phyloP scores from a whole-genome alignment of 2,888 invertebrate species.

The Morpho deidamia region DNA sequence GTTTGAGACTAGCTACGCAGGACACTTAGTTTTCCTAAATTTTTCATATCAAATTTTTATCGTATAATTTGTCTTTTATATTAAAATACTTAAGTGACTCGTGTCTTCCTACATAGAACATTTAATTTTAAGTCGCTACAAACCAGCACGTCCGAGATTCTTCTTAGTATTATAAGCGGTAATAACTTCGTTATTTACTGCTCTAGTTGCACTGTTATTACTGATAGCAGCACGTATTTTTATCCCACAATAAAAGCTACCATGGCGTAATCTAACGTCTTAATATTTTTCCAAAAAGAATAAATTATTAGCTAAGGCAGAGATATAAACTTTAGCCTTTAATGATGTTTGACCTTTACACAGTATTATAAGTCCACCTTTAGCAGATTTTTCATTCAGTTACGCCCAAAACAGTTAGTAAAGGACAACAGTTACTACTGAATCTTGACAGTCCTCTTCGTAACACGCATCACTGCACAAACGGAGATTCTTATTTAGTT shows the following conservation, averaged over 20 bases:
- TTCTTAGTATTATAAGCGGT: constrained; percentile 3
- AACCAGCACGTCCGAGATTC: constrained; percentile 12
- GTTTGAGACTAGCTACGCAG: constrained; percentile 45
- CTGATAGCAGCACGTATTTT: background rate
- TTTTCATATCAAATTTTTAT: background rate
- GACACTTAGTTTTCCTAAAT: constrained; percentile 12
- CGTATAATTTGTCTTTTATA: constrained; percentile 18
- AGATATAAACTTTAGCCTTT: too few species aligned
- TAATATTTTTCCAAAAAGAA: background rate
- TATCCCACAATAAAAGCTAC: background rate
- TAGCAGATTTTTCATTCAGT: background rate
- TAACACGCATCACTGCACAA: constrained; percentile 37
- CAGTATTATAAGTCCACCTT: background rate
- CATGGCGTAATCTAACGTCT: background rate
- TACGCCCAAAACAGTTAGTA: background rate
- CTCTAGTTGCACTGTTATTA: background rate
- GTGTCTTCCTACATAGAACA: constrained; percentile 1
- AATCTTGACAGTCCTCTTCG: background rate
- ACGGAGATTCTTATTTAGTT: constrained; percentile 43
- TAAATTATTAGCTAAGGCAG: too few species aligned
- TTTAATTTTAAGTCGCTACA: constrained; percentile 1
- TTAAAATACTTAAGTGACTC: constrained; percentile 6
- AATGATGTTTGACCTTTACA: background rate
- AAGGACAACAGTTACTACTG: background rate
- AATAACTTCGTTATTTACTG: constrained; percentile 6